A percentile compares a stretch with the other conserved stretches of the same genome.
phyloP scores from a whole-genome alignment of 2,797 vertebrate species.

The Sebastolobus alascanus region DNA sequence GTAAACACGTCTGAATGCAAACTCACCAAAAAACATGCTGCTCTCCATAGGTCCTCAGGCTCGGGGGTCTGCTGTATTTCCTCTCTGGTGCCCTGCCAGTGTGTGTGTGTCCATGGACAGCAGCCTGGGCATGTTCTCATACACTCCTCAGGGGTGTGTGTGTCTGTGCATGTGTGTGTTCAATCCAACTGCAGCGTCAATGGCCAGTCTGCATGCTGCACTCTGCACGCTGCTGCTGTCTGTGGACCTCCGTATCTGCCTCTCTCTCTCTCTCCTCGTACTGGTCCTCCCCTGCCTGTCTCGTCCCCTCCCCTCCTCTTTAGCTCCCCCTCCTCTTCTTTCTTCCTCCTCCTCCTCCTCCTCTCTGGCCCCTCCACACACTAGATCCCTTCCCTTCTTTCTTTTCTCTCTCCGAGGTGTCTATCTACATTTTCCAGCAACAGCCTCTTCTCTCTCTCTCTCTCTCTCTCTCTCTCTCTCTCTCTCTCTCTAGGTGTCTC shows the following conservation, averaged over 20 bases:
- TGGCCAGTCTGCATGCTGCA: slow-evolving; percentile 66
- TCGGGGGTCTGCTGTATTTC: slow-evolving; percentile 86
- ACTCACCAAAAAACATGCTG: slow-evolving; percentile 99
- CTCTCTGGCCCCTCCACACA: slow-evolving; percentile 56
- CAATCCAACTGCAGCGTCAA: slow-evolving; percentile 63
- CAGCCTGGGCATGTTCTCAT: slow-evolving; percentile 79
- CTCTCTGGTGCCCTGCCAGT: slow-evolving; percentile 86
- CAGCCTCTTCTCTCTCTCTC: slow-evolving; percentile 55
- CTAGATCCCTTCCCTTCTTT: slow-evolving; percentile 54
- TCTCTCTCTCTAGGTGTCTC: slow-evolving; percentile 54
- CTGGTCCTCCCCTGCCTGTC: slow-evolving; percentile 54
- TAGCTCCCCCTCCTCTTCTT: slow-evolving; percentile 51
- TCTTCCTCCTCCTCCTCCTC: slow-evolving; percentile 40
- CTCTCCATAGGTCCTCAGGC: slow-evolving; percentile 91
- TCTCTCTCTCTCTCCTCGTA: slow-evolving; percentile 45
- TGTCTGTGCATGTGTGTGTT: slow-evolving; percentile 63
- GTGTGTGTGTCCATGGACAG: slow-evolving; percentile 86
- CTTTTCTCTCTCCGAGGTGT: slow-evolving; percentile 64
- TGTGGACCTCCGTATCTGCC: slow-evolving; percentile 62
- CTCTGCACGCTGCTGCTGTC: slow-evolving; percentile 67
- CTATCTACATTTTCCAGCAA: slow-evolving; percentile 74
- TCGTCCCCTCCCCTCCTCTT: slow-evolving; percentile 58
- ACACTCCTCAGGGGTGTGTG: slow-evolving; percentile 73
- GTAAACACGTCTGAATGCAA: slow-evolving; percentile 31
- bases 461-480: slow-evolving; percentile 11